Base-by-base conservation (phyloP, 2,888 invertebrate genomes). In the Oscheius myriophilus region DNA sequence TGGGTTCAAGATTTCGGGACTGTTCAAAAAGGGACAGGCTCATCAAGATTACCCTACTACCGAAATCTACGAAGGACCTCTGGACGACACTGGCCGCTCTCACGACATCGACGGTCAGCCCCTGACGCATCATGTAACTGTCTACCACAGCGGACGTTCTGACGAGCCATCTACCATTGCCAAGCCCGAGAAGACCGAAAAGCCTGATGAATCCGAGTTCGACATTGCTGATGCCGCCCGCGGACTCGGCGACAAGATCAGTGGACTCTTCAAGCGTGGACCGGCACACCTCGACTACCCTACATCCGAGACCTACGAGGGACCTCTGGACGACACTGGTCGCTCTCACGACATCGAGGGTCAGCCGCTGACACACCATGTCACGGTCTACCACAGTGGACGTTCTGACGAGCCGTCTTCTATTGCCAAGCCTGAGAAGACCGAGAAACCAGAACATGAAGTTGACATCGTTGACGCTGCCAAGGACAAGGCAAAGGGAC, bases 271-370 rank as follows among this genome's bases (percentile, higher is more conserved):
- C 73, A 76, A 75, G 53, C 69, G 69, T 42, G 62, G 71, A 25
- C 57, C 72, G 23, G 70, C 79, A 42, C 72, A 77, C 41, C 70
- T 68, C 42, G 80, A 79, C 64, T 80, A 81, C 58, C 79, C 80
- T 39, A 43, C 46, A 9, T 33, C 33, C 33, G 33, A 33, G 33
- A 33, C 33, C 33, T 33, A 33, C 33, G 33, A 33, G 9, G 66
- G 75, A 26, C 72, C 75, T 16, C 18, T 75, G 46, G 70, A 70
- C 39, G 23, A 55, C 67, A 67, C 63, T 26, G 49, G 52, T 18
- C 62, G 69, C 26, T 42, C 64, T 45, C 18, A 16, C 66, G 74
- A 76, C 52, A 55, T 76, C 26, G 71, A 57, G 14, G 57, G 41
- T 18, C n/a, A 57, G 16, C 71, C 71, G 18, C 52, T 71, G 16